A percentile compares a stretch with the other conserved stretches of the same genome.
Evolutionary conservation across 2,888 invertebrate species (phyloP).

Genomic region (Phengaris arion): DNA sequence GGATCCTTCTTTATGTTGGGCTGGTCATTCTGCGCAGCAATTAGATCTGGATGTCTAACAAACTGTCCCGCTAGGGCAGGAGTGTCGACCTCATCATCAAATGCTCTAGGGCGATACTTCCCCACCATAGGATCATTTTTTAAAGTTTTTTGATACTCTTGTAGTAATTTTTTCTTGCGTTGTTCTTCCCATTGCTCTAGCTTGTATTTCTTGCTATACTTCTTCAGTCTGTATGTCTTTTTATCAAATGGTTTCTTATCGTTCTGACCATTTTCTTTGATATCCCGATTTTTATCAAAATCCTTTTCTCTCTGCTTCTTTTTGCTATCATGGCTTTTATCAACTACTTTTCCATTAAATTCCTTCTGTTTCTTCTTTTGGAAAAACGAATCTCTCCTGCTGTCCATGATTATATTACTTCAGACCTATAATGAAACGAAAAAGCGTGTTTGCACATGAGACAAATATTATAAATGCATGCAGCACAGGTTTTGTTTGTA

Average conservation of each 20-base stretch:
- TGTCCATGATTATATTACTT: slow-evolving; percentile 58
- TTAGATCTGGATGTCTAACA: slow-evolving; percentile 67
- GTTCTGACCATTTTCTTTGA: slow-evolving; percentile 35
- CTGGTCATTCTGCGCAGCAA: slow-evolving; percentile 49
- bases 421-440: slow-evolving; percentile 74
- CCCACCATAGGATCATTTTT: slow-evolving; percentile 67
- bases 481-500: slow-evolving; percentile 37
- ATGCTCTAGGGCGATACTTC: slow-evolving; percentile 70
- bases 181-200: slow-evolving; percentile 84
- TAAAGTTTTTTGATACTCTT: slow-evolving; percentile 78
- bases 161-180: slow-evolving; percentile 78
- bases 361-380: slow-evolving; percentile 51
- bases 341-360: slow-evolving; percentile 35
- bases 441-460: slow-evolving; percentile 68
- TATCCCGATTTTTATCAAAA: slow-evolving; percentile 54
- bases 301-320: slow-evolving; percentile 51
- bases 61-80: slow-evolving; percentile 55
- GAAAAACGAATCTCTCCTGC: slow-evolving; percentile 61
- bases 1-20: slow-evolving; percentile 59
- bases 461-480: slow-evolving; percentile 39
- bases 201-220: slow-evolving; percentile 85
- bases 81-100: slow-evolving; percentile 70
- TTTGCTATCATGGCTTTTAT: slow-evolving; percentile 36
- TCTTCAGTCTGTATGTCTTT: slow-evolving; percentile 82
- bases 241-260: slow-evolving; percentile 83